These are phyloP conservation scores for Akabosia matsudoensis DNA, from an alignment of 1,140 invertebrate species.

Conservation along the genomic window DNA sequence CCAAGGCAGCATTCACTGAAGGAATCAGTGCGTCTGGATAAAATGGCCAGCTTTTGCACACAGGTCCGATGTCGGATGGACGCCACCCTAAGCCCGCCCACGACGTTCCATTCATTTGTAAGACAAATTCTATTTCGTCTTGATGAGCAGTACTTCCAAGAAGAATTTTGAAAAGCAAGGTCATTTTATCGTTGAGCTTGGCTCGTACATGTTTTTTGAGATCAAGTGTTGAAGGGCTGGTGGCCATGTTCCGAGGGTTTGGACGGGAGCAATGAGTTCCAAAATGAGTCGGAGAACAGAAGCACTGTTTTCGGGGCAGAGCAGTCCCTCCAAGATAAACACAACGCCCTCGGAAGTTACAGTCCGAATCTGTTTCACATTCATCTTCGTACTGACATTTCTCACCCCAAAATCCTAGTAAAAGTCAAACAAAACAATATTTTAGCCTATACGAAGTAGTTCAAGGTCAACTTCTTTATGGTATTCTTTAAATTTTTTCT, in stretches of 20 bases:
- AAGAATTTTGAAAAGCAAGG: constrained; percentile 35
- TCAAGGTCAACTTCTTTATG: not conserved
- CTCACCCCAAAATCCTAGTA: constrained; percentile 59
- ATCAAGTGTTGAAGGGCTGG: constrained; percentile 22
- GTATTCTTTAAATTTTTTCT: not conserved
- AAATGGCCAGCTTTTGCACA: constrained; percentile 42
- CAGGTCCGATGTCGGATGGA: constrained; percentile 23
- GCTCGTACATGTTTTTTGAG: constrained; percentile 33
- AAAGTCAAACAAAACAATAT: not conserved
- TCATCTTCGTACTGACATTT: constrained; percentile 81
- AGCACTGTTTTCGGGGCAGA: constrained; percentile 77
- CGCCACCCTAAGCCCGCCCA: constrained; percentile 83
- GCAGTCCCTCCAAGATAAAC: constrained; percentile 72
- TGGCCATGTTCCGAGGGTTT: constrained; percentile 34
- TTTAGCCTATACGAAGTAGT: not conserved
- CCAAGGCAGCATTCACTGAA: not conserved
- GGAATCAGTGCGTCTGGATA: constrained; percentile 23
- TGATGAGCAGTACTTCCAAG: constrained; percentile 56
- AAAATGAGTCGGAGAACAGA: constrained; percentile 82
- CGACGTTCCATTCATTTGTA: constrained; percentile 76
- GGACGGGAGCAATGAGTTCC: constrained; percentile 66
- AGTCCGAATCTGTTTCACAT: constrained; percentile 75
- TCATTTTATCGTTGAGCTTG: constrained; percentile 31
- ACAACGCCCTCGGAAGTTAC: constrained; percentile 73
- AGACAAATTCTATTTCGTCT: constrained; percentile 77